A percentile compares a stretch with the other conserved stretches of the same genome.
Conservation (phyloP, 2,113 vertebrate genomes). For the Gobiocypris rarus region DNA sequence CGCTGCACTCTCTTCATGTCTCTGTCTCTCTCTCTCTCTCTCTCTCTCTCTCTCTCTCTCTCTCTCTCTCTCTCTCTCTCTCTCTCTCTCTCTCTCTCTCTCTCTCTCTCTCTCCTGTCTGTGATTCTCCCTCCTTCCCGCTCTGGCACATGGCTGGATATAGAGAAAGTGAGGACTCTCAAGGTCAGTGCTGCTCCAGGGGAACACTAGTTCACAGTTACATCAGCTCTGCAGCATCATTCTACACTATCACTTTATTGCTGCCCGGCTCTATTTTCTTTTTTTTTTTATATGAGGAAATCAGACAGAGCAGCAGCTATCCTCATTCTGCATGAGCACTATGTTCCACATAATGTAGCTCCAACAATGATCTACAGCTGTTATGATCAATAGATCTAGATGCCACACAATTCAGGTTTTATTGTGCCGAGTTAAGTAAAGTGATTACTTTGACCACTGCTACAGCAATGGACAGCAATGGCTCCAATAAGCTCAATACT, state of each 20-base stretch:
- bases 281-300: slow-evolving; percentile 21
- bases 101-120: neutral
- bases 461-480: neutral
- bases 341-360: slow-evolving; percentile 8
- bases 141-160: slow-evolving; percentile 24
- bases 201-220: slow-evolving; percentile 26
- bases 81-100: too few species aligned
- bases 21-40: too few species aligned
- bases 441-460: neutral
- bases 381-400: slow-evolving; percentile 24
- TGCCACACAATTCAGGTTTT: neutral
- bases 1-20: too few species aligned
- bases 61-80: too few species aligned
- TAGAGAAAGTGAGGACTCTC: slow-evolving; percentile 17
- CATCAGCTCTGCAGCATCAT: slow-evolving; percentile 30
- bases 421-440: neutral
- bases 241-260: slow-evolving; percentile 32
- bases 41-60: too few species aligned
- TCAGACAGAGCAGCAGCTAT: neutral
- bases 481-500: neutral
- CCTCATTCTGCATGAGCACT: neutral
- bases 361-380: slow-evolving; percentile 8
- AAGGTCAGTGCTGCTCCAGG: slow-evolving; percentile 35
- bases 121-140: slow-evolving; percentile 6
- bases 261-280: neutral